Evolutionary conservation across 2,797 vertebrate genomes (phyloP).

Genomic region (Sandelia bainsii): DNA sequence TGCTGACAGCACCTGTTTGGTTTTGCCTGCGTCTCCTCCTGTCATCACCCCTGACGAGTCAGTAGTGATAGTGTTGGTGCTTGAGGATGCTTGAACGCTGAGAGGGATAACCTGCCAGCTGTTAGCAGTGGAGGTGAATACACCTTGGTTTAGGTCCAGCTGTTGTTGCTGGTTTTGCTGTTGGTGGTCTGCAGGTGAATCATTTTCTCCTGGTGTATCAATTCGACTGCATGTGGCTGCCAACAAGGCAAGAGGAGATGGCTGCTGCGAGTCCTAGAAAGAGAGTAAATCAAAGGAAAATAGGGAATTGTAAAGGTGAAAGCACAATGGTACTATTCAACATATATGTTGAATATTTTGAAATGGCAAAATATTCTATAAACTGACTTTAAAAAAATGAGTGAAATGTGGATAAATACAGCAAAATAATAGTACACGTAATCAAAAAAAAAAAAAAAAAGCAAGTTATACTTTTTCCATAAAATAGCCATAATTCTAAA

Average conservation of each 20-base stretch:
- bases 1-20: slow-evolving; percentile 61
- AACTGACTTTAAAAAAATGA: not conserved
- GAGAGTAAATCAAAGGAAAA: slow-evolving; percentile 1
- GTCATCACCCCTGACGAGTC: slow-evolving; percentile 78
- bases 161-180: slow-evolving; percentile 82
- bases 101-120: slow-evolving; percentile 94
- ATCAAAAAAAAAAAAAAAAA: not conserved
- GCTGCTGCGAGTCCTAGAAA: slow-evolving; percentile 92
- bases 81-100: slow-evolving; percentile 77
- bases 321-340: not conserved
- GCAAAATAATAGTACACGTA: not conserved
- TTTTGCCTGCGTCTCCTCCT: slow-evolving; percentile 69
- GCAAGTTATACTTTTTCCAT: not conserved
- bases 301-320: not conserved
- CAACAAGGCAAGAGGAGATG: slow-evolving; percentile 94
- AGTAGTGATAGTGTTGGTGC: slow-evolving; percentile 80
- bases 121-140: slow-evolving; percentile 90
- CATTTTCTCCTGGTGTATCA: slow-evolving; percentile 92
- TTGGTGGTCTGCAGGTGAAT: slow-evolving; percentile 81
- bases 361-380: too few species aligned
- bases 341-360: too few species aligned
- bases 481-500: not conserved
- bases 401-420: not conserved
- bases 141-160: slow-evolving; percentile 88
- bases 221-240: slow-evolving; percentile 98